Conservation (phyloP, 2,797 vertebrate genomes). For the Pterois miles region DNA sequence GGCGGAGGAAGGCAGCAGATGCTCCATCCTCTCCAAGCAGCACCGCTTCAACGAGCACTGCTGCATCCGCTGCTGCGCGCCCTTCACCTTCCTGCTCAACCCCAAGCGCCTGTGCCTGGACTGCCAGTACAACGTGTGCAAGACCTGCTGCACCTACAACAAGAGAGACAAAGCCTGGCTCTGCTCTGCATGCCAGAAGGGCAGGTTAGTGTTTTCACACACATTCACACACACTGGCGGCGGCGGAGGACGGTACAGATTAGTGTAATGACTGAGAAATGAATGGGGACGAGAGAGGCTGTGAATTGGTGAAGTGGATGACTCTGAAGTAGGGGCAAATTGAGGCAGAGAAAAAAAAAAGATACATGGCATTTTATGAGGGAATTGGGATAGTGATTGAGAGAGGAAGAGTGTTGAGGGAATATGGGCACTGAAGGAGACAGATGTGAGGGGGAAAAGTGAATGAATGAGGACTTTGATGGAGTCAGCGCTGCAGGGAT, state of each 20-base stretch:
- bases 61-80: slow-evolving; percentile 96
- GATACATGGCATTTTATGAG: neutral
- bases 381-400: neutral
- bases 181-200: slow-evolving; percentile 93
- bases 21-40: slow-evolving; percentile 94
- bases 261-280: slow-evolving; percentile 43
- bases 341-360: neutral
- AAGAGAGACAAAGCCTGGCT: slow-evolving; percentile 92
- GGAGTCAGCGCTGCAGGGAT: slow-evolving; percentile 5
- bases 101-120: slow-evolving; percentile 91
- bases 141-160: slow-evolving; percentile 92
- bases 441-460: slow-evolving; percentile 42
- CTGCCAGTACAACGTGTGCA: slow-evolving; percentile 96
- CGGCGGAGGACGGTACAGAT: slow-evolving; percentile 7
- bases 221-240: neutral
- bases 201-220: slow-evolving; percentile 86
- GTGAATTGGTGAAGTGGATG: slow-evolving; percentile 32
- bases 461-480: slow-evolving; percentile 49
- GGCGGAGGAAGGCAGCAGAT: slow-evolving; percentile 94
- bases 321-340: neutral
- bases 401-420: slow-evolving; percentile 1
- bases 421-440: slow-evolving; percentile 2
- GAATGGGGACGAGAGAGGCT: slow-evolving; percentile 41
- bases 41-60: slow-evolving; percentile 94
- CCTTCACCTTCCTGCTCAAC: slow-evolving; percentile 96